These are phyloP conservation scores for Ammodytes dubius DNA, from an alignment of 2,113 vertebrate species.

Conservation along the genomic window DNA sequence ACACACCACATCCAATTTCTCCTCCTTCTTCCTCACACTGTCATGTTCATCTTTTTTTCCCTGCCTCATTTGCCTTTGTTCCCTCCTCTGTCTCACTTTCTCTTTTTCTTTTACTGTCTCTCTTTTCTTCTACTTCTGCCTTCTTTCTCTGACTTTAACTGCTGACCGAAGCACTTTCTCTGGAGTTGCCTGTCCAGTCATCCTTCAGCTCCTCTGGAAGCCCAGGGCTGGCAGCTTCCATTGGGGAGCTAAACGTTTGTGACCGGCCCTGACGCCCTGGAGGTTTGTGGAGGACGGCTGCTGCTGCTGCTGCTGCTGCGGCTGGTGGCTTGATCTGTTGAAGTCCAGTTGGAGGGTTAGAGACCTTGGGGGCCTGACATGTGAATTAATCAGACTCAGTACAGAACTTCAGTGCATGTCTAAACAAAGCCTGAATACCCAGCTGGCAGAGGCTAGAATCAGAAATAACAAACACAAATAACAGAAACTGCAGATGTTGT, in stretches of 20 bases:
- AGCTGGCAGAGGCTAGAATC: background rate
- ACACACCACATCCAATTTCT: constrained; percentile 21
- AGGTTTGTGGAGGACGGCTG: background rate
- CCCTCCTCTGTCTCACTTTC: constrained; percentile 6
- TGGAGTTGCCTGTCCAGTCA: constrained; percentile 6
- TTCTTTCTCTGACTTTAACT: background rate
- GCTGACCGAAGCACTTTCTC: constrained; percentile 42
- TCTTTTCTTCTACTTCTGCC: background rate
- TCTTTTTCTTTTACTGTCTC: background rate
- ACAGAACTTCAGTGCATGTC: background rate
- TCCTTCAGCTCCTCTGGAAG: constrained; percentile 12
- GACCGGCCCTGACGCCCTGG: constrained; percentile 10
- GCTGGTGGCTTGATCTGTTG: constrained; percentile 7
- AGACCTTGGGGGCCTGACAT: background rate
- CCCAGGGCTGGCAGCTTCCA: constrained; percentile 16
- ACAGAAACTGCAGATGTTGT: background rate
- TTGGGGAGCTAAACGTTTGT: constrained; percentile 34
- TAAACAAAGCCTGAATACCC: background rate
- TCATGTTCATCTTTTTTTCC: background rate
- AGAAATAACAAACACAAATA: background rate
- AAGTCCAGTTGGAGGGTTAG: constrained; percentile 4
- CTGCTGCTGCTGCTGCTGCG: background rate
- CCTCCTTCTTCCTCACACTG: background rate
- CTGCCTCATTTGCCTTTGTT: background rate
- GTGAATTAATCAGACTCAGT: background rate